These are phyloP conservation scores for Ooceraea biroi DNA, from an alignment of 1,140 invertebrate species.

Conservation along the genomic window DNA sequence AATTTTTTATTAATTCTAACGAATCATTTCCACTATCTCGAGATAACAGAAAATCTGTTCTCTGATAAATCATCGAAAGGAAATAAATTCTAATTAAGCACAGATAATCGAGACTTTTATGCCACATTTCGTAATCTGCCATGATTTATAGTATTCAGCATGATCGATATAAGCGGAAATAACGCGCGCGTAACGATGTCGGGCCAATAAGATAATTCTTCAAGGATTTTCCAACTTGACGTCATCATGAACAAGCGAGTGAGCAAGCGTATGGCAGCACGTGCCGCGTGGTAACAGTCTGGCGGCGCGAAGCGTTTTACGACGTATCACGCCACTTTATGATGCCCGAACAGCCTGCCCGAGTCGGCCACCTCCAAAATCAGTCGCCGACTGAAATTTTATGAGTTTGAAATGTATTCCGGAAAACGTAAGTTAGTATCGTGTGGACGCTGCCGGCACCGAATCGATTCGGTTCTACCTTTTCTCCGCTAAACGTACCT, in stretches of 20 bases:
- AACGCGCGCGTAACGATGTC: neutral
- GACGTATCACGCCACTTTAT: conserved; percentile 50
- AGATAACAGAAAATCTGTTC: neutral
- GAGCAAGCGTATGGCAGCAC: conserved; percentile 21
- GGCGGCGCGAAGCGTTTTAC: conserved; percentile 47
- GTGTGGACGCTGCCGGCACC: neutral
- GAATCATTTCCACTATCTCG: neutral
- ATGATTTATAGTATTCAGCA: neutral
- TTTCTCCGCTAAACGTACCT: conserved; percentile 20
- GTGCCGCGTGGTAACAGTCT: conserved; percentile 40
- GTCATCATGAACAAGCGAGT: conserved; percentile 20
- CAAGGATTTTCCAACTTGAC: conserved; percentile 19
- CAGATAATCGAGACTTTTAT: neutral
- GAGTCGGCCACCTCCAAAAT: conserved; percentile 32
- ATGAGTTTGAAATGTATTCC: conserved; percentile 39
- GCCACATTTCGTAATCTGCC: neutral
- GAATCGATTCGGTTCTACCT: conserved; percentile 31
- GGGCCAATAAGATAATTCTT: neutral
- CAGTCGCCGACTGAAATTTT: conserved; percentile 41
- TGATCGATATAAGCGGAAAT: neutral
- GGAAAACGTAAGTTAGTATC: conserved; percentile 46
- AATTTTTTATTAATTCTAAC: neutral
- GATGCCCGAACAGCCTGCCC: conserved; percentile 27
- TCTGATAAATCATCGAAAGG: neutral
- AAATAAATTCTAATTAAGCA: neutral